Conservation (phyloP, 2,888 invertebrate genomes). For the Drepana falcataria region DNA sequence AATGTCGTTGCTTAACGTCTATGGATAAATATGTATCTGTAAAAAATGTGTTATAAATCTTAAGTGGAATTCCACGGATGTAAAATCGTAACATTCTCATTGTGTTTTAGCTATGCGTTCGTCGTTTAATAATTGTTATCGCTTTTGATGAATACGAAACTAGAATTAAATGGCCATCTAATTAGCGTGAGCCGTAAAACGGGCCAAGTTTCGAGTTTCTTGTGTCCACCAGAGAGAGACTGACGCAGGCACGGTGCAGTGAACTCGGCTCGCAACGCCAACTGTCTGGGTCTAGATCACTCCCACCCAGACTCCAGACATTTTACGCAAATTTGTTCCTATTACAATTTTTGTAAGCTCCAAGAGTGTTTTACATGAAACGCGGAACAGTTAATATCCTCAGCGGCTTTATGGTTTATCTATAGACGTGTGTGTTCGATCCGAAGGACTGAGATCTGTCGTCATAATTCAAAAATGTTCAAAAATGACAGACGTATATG, state of each 20-base stretch:
- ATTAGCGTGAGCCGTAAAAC: slow-evolving; percentile 12
- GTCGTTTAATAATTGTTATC: background rate
- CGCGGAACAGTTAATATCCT: slow-evolving; percentile 2
- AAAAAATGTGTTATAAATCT: background rate
- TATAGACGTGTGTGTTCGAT: background rate
- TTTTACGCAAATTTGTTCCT: slow-evolving; percentile 21
- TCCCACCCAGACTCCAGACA: slow-evolving; percentile 29
- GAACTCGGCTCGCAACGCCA: slow-evolving; percentile 23
- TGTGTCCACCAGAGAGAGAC: slow-evolving; percentile 16
- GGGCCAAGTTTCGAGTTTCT: slow-evolving; percentile 17
- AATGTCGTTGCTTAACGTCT: too few relatives aligned
- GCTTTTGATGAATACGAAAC: slow-evolving; percentile 7
- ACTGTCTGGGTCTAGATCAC: slow-evolving; percentile 34
- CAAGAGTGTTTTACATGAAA: background rate
- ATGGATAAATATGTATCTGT: too few relatives aligned
- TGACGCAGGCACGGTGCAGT: slow-evolving; percentile 33
- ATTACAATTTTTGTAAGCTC: slow-evolving; percentile 9
- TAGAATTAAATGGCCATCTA: slow-evolving; percentile 14
- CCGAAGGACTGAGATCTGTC: too few relatives aligned
- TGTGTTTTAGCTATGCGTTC: background rate
- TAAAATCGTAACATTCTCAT: slow-evolving; percentile 1
- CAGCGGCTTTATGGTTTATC: background rate
- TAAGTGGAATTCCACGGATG: background rate
- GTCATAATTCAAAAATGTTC: too few relatives aligned
- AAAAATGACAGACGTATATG: too few relatives aligned